Conservation (phyloP, 2,888 invertebrate species). For the Crossocerus cetratus region DNA sequence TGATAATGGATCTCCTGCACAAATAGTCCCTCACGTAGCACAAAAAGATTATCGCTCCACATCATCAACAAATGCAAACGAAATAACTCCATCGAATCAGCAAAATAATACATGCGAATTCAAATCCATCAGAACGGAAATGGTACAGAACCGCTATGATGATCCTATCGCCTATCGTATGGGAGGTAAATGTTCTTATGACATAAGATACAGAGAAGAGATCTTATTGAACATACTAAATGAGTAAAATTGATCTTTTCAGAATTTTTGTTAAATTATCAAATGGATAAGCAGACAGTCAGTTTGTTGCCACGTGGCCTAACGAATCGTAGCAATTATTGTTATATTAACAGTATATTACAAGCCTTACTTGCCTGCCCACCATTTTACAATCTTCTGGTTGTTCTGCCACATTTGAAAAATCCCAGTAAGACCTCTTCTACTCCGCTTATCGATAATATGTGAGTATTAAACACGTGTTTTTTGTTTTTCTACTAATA, state of each 20-base stretch:
- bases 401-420: constrained; percentile 84
- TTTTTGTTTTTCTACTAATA: background rate
- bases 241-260: constrained; percentile 47
- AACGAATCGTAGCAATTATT: constrained; percentile 95
- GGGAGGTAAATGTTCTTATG: constrained; percentile 81
- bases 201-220: background rate
- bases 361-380: constrained; percentile 96
- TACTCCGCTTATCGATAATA: constrained; percentile 93
- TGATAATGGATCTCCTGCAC: constrained; percentile 32
- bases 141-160: constrained; percentile 74
- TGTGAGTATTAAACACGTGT: constrained; percentile 82
- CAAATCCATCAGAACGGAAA: constrained; percentile 30
- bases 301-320: constrained; percentile 93
- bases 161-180: constrained; percentile 85
- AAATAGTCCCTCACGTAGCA: constrained; percentile 14
- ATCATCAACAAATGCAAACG: constrained; percentile 16
- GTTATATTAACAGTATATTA: constrained; percentile 96
- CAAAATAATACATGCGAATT: constrained; percentile 29
- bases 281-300: constrained; percentile 87
- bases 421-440: constrained; percentile 78
- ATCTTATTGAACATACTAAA: background rate
- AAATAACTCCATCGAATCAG: constrained; percentile 26
- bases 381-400: constrained; percentile 94
- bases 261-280: constrained; percentile 87
- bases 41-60: constrained; percentile 40